Percentiles rank a stretch among this genome's conserved stretches.
phyloP scores from a whole-genome alignment of 2,797 vertebrate species.

The Rhinogobio ventralis region DNA sequence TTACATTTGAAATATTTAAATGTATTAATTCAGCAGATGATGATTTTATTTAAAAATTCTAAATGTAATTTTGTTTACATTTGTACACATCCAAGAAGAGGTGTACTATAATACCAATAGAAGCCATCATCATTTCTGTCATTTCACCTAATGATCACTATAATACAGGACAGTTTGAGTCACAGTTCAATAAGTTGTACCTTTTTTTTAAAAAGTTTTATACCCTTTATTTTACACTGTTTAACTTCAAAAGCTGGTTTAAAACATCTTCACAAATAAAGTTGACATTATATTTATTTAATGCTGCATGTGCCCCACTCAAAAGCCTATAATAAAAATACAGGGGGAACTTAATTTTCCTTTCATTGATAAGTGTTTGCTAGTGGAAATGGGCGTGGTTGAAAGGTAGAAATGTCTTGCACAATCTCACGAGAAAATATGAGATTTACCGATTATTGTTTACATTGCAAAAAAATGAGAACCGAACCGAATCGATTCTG shows the following conservation, averaged over 20 bases:
- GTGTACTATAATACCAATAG: not conserved
- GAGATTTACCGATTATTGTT: constrained; percentile 93
- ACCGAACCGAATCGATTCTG: constrained; percentile 92
- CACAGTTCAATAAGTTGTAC: not conserved
- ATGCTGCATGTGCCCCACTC: not conserved
- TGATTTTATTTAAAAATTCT: not conserved
- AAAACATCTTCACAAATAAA: not conserved
- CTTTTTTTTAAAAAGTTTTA: not conserved
- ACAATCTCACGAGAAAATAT: constrained; percentile 92
- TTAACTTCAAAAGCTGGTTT: not conserved
- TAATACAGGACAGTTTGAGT: not conserved
- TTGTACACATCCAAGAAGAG: not conserved
- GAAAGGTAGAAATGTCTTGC: constrained; percentile 71
- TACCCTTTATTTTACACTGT: not conserved
- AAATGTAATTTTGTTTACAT: not conserved
- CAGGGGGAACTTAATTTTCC: not conserved
- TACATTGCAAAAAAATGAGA: constrained; percentile 85
- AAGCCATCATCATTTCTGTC: not conserved
- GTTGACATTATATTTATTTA: not conserved
- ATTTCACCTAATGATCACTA: not conserved
- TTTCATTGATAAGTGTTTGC: constrained; percentile 42
- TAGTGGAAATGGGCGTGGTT: constrained; percentile 69
- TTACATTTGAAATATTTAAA: not conserved
- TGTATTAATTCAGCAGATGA: not conserved
- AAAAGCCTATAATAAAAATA: not conserved